phyloP scores from a whole-genome alignment of 2,888 invertebrate genomes.

The Beris morrisii region DNA sequence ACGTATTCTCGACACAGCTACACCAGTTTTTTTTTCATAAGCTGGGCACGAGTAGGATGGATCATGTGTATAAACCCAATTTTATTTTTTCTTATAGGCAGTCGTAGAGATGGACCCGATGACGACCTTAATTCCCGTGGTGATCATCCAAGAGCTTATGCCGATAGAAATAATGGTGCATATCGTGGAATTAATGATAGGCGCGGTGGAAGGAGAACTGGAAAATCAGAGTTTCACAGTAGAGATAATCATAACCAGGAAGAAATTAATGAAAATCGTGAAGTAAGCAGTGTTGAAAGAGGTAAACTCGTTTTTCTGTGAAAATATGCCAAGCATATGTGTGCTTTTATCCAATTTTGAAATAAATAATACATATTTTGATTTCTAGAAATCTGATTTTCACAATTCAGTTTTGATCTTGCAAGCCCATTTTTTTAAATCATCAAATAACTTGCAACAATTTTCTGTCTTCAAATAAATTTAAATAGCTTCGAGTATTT shows the following conservation, averaged over 20 bases:
- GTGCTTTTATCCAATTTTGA: not conserved
- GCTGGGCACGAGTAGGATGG: no score
- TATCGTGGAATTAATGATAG: constrained; percentile 49
- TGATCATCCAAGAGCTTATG: constrained; percentile 52
- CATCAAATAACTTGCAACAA: no score
- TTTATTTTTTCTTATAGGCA: constrained; percentile 40
- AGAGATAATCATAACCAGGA: constrained; percentile 53
- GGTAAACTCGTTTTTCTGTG: constrained; percentile 42
- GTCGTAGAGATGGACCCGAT: constrained; percentile 49
- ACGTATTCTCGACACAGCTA: no score
- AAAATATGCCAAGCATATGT: not conserved
- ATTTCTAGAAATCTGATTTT: no score
- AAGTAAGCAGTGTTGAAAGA: constrained; percentile 55
- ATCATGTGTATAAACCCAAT: no score
- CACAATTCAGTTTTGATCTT: no score
- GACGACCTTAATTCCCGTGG: constrained; percentile 55
- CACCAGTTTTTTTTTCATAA: no score
- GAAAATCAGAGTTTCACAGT: constrained; percentile 51
- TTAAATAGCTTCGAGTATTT: no score
- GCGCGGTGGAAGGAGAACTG: constrained; percentile 48
- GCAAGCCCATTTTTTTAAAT: no score
- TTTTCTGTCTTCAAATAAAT: no score
- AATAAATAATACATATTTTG: no score
- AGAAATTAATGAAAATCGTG: constrained; percentile 50
- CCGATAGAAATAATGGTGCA: constrained; percentile 48